A percentile compares a stretch with the other conserved stretches of the same genome.
These are phyloP conservation scores for Brachylomia viminalis DNA, from an alignment of 2,888 invertebrate genomes.

Conservation along the genomic window DNA sequence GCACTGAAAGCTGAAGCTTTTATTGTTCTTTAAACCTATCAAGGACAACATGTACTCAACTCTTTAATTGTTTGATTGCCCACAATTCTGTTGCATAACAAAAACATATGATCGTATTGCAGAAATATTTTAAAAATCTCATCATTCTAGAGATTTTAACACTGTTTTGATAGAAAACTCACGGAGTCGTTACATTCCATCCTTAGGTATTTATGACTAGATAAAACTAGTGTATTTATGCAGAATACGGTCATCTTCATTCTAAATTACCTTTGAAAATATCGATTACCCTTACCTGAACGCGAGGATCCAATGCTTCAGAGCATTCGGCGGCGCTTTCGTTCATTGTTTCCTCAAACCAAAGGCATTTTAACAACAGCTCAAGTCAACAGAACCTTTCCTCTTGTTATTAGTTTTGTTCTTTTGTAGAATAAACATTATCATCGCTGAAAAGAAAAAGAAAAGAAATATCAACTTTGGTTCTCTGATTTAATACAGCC, in stretches of 20 bases:
- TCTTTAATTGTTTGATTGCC: conserved; percentile 46
- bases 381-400: conserved; percentile 70
- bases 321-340: conserved; percentile 91
- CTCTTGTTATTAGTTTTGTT: conserved; percentile 61
- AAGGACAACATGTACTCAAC: conserved; percentile 21
- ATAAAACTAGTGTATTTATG: conserved; percentile 1
- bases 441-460: conserved; percentile 68
- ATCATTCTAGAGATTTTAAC: not conserved
- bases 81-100: conserved; percentile 64
- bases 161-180: conserved; percentile 9
- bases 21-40: conserved; percentile 10
- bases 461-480: conserved; percentile 56
- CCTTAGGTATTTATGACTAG: not conserved
- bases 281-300: conserved; percentile 92
- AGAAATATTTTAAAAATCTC: conserved; percentile 23
- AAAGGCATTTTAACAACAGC: conserved; percentile 78
- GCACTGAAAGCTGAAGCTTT: conserved; percentile 4
- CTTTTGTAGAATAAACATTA: conserved; percentile 67
- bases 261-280: conserved; percentile 72
- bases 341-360: conserved; percentile 89
- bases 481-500: conserved; percentile 61
- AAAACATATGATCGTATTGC: conserved; percentile 63
- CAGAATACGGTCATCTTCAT: conserved; percentile 27
- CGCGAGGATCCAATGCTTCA: conserved; percentile 95
- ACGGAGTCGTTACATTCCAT: not conserved